Evolutionary conservation across 2,113 vertebrate genomes (phyloP).

Genomic region (Noturus placidus): DNA sequence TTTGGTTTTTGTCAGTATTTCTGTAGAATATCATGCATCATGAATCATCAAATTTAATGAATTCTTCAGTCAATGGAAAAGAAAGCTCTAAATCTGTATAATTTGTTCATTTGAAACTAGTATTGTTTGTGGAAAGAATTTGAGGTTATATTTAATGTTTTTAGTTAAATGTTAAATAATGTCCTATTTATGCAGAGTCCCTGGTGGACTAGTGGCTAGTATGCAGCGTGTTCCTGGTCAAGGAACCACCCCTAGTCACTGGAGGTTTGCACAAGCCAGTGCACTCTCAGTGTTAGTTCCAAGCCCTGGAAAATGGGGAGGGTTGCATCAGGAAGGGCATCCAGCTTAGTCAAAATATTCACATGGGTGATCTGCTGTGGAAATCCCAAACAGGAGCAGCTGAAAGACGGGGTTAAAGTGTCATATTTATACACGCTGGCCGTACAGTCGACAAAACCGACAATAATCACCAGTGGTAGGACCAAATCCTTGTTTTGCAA

Average conservation of each 20-base stretch:
- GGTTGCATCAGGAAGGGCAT: no score
- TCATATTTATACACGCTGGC: neutral
- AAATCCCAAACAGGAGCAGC: no score
- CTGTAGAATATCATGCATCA: neutral
- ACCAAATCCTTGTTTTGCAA: neutral
- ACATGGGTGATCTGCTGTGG: no score
- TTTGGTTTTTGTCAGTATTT: neutral
- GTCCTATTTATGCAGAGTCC: neutral
- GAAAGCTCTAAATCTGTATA: neutral
- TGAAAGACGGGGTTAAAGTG: neutral
- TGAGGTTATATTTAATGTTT: no score
- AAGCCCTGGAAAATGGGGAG: no score
- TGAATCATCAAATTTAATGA: neutral
- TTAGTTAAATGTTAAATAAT: neutral
- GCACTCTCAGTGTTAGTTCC: no score
- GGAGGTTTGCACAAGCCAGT: no score
- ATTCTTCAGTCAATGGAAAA: neutral
- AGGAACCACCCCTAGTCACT: no score
- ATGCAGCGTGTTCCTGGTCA: no score
- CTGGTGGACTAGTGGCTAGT: no score
- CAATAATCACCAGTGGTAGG: neutral
- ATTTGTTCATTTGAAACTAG: neutral
- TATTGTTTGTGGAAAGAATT: neutral
- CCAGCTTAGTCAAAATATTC: no score
- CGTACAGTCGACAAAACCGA: neutral